Evolutionary conservation across 23 tunicate genomes (phyloP).

Genomic region (Phallusia fumigata): DNA sequence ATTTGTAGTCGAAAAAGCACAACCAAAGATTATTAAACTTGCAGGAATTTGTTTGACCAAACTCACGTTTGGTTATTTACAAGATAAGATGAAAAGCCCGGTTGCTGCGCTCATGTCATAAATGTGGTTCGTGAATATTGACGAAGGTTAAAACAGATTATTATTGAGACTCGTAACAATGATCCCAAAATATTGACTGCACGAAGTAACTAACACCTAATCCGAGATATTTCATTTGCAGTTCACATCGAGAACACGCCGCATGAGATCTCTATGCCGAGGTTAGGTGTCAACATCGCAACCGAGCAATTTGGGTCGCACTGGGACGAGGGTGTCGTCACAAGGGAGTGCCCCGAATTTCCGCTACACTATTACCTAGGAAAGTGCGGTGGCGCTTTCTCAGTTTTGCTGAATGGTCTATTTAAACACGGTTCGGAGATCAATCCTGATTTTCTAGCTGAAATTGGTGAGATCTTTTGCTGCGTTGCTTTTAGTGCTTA

Average conservation of each 20-base stretch:
- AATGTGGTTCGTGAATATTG: too few relatives aligned
- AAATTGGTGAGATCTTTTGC: not conserved
- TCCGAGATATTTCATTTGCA: not conserved
- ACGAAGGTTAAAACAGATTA: too few relatives aligned
- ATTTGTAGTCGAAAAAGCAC: too few relatives aligned
- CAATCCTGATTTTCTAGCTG: not conserved
- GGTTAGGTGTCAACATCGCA: constrained; percentile 29
- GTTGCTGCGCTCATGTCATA: too few relatives aligned
- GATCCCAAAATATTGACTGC: too few relatives aligned
- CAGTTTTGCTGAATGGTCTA: not conserved
- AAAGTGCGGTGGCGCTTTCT: constrained; percentile 15
- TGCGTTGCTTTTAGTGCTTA: not conserved
- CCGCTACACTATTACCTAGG: constrained; percentile 27
- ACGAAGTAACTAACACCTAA: too few relatives aligned
- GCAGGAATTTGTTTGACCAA: too few relatives aligned
- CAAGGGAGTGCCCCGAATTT: constrained; percentile 13
- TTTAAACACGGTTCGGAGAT: not conserved
- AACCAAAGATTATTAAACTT: too few relatives aligned
- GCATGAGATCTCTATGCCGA: constrained; percentile 34
- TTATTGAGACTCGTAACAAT: too few relatives aligned
- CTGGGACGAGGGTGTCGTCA: constrained; percentile 37
- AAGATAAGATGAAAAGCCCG: too few relatives aligned
- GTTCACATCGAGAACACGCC: constrained; percentile 40
- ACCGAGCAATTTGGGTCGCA: constrained; percentile 19
- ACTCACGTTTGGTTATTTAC: too few relatives aligned